Conservation (phyloP, 2,113 vertebrate species). For the Plecturocebus donacophilus region DNA sequence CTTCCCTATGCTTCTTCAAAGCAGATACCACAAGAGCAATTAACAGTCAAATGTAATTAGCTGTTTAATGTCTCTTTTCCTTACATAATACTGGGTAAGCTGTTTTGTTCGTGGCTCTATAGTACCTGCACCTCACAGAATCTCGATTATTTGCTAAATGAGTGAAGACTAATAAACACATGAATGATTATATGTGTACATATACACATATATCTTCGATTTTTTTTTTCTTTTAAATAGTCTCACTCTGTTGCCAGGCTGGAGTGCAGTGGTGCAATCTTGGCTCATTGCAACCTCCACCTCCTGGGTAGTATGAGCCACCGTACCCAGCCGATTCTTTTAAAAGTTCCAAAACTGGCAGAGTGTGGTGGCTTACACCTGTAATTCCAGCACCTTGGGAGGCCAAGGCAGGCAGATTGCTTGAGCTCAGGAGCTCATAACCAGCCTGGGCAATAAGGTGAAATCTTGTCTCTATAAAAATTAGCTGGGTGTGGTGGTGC, state of each 20-base stretch:
- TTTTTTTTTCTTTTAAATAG: background rate
- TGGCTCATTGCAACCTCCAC: no score
- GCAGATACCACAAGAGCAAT: background rate
- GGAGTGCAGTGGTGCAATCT: no score
- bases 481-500: no score
- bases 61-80: background rate
- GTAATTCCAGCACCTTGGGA: no score
- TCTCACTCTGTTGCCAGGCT: no score
- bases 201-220: background rate
- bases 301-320: no score
- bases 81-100: background rate
- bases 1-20: background rate
- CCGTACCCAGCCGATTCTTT: rapidly evolving
- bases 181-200: background rate
- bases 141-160: background rate
- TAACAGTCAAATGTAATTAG: background rate
- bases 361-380: no score
- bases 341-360: no score
- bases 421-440: no score
- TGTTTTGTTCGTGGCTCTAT: background rate
- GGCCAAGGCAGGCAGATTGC: no score
- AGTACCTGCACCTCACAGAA: background rate
- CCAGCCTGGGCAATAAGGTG: no score
- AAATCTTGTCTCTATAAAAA: no score
- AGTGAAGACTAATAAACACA: background rate